Conservation (phyloP, 2,113 vertebrate species). For the Cyprinodon variegatus region DNA sequence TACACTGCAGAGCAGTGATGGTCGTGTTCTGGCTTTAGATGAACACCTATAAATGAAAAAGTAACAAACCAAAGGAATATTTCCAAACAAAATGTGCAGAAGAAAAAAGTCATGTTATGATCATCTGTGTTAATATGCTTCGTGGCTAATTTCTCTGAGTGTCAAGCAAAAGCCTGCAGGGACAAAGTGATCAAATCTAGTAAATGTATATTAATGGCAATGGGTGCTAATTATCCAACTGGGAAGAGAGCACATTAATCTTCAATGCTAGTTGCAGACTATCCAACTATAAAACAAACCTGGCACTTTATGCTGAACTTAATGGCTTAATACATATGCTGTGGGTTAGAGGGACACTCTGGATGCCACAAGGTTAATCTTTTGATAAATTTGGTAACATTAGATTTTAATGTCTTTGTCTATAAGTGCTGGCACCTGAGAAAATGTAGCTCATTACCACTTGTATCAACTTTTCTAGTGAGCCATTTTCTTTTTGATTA, state of each 20-base stretch:
- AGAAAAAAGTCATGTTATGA: constrained; percentile 51
- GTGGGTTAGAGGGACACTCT: neutral
- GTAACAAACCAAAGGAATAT: constrained; percentile 38
- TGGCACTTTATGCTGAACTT: constrained; percentile 19
- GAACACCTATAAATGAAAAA: constrained; percentile 7
- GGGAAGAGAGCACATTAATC: constrained; percentile 53
- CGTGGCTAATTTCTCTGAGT: constrained; percentile 51
- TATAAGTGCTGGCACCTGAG: neutral
- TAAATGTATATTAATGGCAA: constrained; percentile 54
- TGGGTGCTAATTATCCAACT: constrained; percentile 64
- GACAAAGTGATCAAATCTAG: constrained; percentile 65
- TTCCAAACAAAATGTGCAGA: constrained; percentile 64
- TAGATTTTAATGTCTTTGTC: constrained; percentile 7
- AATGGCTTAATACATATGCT: constrained; percentile 18
- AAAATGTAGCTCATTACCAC: neutral
- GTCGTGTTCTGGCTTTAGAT: constrained; percentile 11
- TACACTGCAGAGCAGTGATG: neutral
- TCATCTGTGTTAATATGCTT: constrained; percentile 47
- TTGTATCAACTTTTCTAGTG: neutral
- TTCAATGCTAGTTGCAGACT: constrained; percentile 46
- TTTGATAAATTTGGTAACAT: constrained; percentile 7
- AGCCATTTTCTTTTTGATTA: neutral
- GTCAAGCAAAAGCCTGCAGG: constrained; percentile 58
- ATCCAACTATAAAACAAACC: constrained; percentile 35
- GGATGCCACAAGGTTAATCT: constrained; percentile 35